These are phyloP conservation scores for Mythimna lalbum DNA, from an alignment of 2,888 invertebrate genomes.

Conservation along the genomic window DNA sequence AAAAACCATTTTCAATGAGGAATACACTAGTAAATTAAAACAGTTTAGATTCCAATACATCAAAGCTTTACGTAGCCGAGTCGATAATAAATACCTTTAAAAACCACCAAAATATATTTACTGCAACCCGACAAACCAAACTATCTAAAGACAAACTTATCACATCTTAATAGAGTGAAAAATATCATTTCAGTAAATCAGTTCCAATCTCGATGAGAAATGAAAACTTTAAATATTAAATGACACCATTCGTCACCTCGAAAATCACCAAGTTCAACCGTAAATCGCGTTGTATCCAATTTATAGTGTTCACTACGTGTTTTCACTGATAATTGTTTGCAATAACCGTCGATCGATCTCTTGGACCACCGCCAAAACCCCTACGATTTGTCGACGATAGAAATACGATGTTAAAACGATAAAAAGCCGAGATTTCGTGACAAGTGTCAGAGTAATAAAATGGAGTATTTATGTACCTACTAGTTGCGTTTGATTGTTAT, in stretches of 20 bases:
- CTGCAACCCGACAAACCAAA: conserved; percentile 8
- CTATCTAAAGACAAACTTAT: conserved; percentile 19
- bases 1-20: background rate
- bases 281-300: conserved; percentile 54
- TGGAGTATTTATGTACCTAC: conserved; percentile 48
- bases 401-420: conserved; percentile 54
- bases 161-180: conserved; percentile 22
- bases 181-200: conserved; percentile 43
- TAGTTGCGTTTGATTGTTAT: conserved; percentile 52
- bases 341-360: conserved; percentile 64
- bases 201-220: conserved; percentile 29
- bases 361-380: conserved; percentile 73
- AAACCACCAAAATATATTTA: conserved; percentile 15
- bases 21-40: background rate
- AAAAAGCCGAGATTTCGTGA: conserved; percentile 47
- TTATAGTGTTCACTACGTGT: conserved; percentile 64
- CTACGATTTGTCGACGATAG: conserved; percentile 62
- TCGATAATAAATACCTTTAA: background rate
- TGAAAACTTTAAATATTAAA: conserved; percentile 40
- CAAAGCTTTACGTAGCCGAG: background rate
- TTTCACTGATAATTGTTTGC: conserved; percentile 71
- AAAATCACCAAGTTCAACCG: conserved; percentile 32
- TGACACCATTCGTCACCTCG: conserved; percentile 35
- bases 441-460: conserved; percentile 57
- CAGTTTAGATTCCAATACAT: conserved; percentile 2